Percentiles rank a stretch among this genome's conserved stretches.
phyloP scores from a whole-genome alignment of 2,797 vertebrate genomes.

The Lagocephalus sceleratus region DNA sequence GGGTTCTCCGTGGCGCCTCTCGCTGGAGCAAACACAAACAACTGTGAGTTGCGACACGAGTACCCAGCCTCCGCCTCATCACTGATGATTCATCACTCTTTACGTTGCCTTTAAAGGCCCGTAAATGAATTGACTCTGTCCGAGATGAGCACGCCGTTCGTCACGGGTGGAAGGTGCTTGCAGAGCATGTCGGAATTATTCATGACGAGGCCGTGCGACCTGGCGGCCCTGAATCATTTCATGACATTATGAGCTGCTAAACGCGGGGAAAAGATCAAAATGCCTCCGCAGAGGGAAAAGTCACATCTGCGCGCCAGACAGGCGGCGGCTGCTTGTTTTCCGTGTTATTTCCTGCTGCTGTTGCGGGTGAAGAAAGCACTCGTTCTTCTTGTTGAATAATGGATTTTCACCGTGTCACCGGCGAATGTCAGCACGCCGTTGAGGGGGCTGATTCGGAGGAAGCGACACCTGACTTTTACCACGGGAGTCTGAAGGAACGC shows the following conservation, averaged over 20 bases:
- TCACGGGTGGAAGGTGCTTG: too few species aligned
- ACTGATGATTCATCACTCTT: too few species aligned
- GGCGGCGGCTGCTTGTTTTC: not conserved
- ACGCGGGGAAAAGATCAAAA: too few species aligned
- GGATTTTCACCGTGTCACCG: not conserved
- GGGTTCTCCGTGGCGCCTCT: too few species aligned
- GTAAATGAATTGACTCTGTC: too few species aligned
- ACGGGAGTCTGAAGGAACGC: not conserved
- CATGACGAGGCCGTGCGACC: not conserved
- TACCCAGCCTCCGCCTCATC: too few species aligned
- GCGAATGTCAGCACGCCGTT: not conserved
- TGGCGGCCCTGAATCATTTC: not conserved
- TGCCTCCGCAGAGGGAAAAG: not conserved
- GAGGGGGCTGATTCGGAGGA: not conserved
- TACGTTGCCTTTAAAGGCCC: too few species aligned
- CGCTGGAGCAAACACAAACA: too few species aligned
- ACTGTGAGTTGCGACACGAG: too few species aligned
- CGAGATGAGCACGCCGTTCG: too few species aligned
- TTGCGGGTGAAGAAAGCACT: not conserved
- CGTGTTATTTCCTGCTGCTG: not conserved
- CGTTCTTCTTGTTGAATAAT: not conserved
- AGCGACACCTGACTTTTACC: slow-evolving; percentile 1
- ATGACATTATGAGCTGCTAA: not conserved
- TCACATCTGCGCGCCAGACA: not conserved
- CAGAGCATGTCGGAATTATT: too few species aligned